Evolutionary conservation across 2,797 vertebrate species (phyloP), one percentile per base, ranked within the genome.

Genomic region (Clarias pachynema): DNA sequence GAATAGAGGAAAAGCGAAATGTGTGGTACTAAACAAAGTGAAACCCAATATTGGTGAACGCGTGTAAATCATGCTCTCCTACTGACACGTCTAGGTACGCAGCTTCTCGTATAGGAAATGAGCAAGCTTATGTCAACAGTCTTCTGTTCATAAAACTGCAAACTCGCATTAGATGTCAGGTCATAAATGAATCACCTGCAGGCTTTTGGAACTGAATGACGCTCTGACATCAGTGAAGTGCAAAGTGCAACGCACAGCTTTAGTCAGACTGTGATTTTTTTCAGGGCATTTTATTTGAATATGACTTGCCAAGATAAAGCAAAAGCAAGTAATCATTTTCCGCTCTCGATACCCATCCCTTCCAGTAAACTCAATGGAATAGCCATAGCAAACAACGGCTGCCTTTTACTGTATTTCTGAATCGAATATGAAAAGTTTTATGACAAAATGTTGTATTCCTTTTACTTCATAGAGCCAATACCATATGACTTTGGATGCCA

Each of bases 301-400:
- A 90, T 91, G 89, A 94, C 93, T 95, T 94, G 94, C 94, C 94
- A 95, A 95, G 90, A 93, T 92, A 94, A 94, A 93, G 92, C 88
- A 90, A 82, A 91, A 91, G 88, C 88, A 89, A 92, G 92, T 92
- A 92, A 93, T 94, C 89, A 91, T 92, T 87, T 86, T 90, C 91
- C 92, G 87, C 56, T 85, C 31, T 85, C 70, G 57, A 66, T 84
- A 88, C 83, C 57, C 85, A 68, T 93, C 88, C 85, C 62, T 88
- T 91, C 90, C 91, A 94, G 92, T 93, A 94, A 95, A 93, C 89
- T 90, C 91, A 89, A 56, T 84, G 56, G 89, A 93, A 91, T 65
- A 88, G 88, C 83, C 78, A 87, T 62, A 18, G 72, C 84, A 89
- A 89, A 91, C 56, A 82, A 85, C 87, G 81, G 90, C 85, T 89